Conservation (phyloP, 2,797 vertebrate genomes). For the Sarcophilus harrisii region DNA sequence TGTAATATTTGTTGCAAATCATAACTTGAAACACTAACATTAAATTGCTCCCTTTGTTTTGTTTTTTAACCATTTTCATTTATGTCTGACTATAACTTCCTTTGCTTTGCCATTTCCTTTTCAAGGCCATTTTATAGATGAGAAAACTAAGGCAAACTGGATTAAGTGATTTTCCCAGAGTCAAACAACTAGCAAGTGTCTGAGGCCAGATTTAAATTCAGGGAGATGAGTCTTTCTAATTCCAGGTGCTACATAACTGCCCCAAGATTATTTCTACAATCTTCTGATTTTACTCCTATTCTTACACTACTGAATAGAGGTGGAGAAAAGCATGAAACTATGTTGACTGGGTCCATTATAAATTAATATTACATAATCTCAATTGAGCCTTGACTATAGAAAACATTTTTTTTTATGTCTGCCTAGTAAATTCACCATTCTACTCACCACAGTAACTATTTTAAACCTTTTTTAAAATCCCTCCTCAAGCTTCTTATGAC, state of each 20-base stretch:
- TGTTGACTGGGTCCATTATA: neutral
- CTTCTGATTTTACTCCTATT: neutral
- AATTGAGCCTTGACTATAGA: neutral
- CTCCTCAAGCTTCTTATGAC: neutral
- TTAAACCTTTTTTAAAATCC: neutral
- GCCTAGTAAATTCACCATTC: neutral
- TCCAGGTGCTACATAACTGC: neutral
- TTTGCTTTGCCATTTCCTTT: neutral
- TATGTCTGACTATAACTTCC: neutral
- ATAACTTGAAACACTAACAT: neutral
- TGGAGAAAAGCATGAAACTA: neutral
- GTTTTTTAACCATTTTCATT: neutral
- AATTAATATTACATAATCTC: neutral
- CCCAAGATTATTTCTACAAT: neutral
- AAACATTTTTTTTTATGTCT: neutral
- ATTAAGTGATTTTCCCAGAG: neutral
- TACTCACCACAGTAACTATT: neutral
- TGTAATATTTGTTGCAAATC: neutral
- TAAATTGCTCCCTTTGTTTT: neutral
- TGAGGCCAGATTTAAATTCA: neutral
- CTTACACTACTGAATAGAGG: neutral
- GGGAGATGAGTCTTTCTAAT: neutral
- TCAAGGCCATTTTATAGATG: neutral
- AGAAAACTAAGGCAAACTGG: neutral
- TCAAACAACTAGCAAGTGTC: neutral